Conservation (phyloP, 2,888 invertebrate species). For the Aethes cnicana region DNA sequence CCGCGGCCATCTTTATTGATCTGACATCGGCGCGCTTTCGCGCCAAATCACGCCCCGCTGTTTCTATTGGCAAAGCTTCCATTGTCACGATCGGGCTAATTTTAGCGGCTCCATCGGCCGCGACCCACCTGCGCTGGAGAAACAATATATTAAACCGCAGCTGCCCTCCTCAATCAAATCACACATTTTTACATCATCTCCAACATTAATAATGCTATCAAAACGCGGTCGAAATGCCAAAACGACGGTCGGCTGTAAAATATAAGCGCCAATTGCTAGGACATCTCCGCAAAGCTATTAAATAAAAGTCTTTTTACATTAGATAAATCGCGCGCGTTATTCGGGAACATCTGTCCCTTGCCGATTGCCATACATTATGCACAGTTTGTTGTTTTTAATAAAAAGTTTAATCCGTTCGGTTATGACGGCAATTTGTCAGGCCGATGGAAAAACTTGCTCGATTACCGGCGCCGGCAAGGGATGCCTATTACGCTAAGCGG, state of each 20-base stretch:
- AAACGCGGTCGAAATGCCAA: conserved; percentile 66
- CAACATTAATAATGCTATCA: conserved; percentile 74
- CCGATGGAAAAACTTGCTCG: conserved; percentile 79
- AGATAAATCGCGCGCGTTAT: conserved; percentile 79
- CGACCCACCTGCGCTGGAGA: conserved; percentile 52
- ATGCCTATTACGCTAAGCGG: conserved; percentile 52
- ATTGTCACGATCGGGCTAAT: conserved; percentile 55
- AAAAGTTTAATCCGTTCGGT: conserved; percentile 82
- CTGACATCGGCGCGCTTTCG: conserved; percentile 53
- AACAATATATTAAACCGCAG: conserved; percentile 68
- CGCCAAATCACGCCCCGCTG: conserved; percentile 63
- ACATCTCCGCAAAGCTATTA: conserved; percentile 76
- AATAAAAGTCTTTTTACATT: conserved; percentile 81
- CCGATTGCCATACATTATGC: conserved; percentile 81
- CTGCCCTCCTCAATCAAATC: conserved; percentile 69
- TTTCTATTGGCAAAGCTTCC: conserved; percentile 64
- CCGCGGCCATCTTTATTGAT: conserved; percentile 60
- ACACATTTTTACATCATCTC: conserved; percentile 70
- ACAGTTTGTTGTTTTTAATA: conserved; percentile 82
- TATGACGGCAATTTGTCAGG: conserved; percentile 80
- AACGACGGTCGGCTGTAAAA: conserved; percentile 72
- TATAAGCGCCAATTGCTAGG: conserved; percentile 74
- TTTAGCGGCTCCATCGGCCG: conserved; percentile 46
- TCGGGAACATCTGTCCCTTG: conserved; percentile 80
- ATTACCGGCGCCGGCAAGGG: conserved; percentile 63